Percentiles rank a stretch among this genome's conserved stretches.
These are phyloP conservation scores for Rousettus madagascariensis DNA, from an alignment of 2,797 vertebrate species.

Conservation along the genomic window DNA sequence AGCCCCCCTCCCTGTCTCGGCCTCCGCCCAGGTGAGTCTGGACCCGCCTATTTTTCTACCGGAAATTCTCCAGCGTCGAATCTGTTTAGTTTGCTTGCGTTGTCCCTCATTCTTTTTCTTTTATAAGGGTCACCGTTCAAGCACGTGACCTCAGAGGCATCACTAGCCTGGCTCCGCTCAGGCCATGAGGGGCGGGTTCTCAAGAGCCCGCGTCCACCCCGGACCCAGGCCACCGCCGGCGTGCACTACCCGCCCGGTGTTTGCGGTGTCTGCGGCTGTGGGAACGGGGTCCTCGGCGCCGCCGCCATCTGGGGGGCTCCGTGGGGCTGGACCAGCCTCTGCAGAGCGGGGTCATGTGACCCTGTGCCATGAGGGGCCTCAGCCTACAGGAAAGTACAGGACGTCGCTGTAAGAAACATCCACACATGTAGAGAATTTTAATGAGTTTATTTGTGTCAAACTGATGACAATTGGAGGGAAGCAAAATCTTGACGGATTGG, in stretches of 20 bases:
- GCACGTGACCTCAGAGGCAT: neutral
- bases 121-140: neutral
- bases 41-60: neutral
- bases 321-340: no score
- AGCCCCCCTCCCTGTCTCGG: rapidly evolving
- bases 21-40: neutral
- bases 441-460: no score
- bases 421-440: no score
- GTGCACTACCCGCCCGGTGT: rapidly evolving
- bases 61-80: rapidly evolving
- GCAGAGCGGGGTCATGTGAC: no score
- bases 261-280: rapidly evolving
- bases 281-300: neutral
- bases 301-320: rapidly evolving
- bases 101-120: neutral
- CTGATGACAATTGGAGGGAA: no score
- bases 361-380: neutral
- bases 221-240: rapidly evolving
- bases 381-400: neutral
- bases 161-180: neutral
- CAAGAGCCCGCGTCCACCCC: neutral
- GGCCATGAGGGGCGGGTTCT: rapidly evolving
- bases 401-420: no score
- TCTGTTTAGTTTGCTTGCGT: rapidly evolving
- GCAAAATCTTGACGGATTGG: no score